Percentiles rank a stretch among this genome's conserved stretches.
Evolutionary conservation across 2,113 vertebrate species (phyloP).

Genomic region (Apaloderma vittatum): DNA sequence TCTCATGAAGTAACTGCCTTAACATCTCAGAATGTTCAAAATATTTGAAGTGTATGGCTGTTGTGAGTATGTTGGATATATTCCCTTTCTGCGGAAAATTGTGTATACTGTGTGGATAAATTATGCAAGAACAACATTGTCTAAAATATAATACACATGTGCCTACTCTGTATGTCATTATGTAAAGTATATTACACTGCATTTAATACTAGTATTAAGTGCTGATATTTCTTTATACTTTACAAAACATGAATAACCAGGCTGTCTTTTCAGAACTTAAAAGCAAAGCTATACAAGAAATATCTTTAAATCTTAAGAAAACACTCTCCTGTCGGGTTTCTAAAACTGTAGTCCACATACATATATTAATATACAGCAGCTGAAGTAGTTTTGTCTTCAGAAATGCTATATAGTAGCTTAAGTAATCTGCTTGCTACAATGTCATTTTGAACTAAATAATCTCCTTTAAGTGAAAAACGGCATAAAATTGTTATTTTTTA

Average conservation of each 20-base stretch:
- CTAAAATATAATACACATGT: background rate
- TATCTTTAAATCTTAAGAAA: background rate
- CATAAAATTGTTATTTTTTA: background rate
- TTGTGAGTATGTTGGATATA: background rate
- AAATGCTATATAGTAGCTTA: background rate
- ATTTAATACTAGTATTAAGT: background rate
- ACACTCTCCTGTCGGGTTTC: background rate
- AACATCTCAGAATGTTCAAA: slow-evolving; percentile 11
- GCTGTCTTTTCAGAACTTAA: background rate
- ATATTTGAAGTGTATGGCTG: slow-evolving; percentile 21
- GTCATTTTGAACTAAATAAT: background rate
- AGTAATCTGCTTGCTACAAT: background rate
- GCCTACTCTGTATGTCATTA: background rate
- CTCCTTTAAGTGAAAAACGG: background rate
- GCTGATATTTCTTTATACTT: background rate
- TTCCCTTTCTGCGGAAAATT: background rate
- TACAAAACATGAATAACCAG: background rate
- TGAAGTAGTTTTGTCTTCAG: background rate
- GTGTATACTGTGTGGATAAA: background rate
- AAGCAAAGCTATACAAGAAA: background rate
- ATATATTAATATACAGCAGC: background rate
- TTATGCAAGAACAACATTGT: background rate
- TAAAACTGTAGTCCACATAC: background rate
- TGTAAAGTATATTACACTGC: background rate
- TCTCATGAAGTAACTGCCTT: slow-evolving; percentile 42